Conservation (phyloP, 2,888 invertebrate genomes). For the Macroteleia sp. region DNA sequence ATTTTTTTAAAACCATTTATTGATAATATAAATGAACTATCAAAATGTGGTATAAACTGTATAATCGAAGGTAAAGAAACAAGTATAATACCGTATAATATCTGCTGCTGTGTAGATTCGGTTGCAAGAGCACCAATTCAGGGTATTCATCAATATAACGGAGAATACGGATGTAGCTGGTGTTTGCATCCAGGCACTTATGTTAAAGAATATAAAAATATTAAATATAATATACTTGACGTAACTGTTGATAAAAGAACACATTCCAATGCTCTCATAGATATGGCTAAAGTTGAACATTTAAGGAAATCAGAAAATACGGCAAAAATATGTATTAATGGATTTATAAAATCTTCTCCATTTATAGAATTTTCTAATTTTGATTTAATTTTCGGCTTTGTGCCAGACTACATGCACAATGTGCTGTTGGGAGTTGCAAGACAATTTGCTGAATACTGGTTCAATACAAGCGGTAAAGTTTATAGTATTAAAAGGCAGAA, state of each 20-base stretch:
- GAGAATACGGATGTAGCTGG: not conserved
- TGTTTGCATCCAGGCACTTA: not conserved
- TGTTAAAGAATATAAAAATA: too few relatives aligned
- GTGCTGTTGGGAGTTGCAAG: not conserved
- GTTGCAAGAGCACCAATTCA: not conserved
- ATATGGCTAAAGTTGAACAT: too few relatives aligned
- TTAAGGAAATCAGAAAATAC: too few relatives aligned
- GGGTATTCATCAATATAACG: not conserved
- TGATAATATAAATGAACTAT: not conserved
- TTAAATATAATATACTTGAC: too few relatives aligned
- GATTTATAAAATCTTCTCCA: not conserved
- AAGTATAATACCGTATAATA: constrained; percentile 2
- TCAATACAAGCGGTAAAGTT: not conserved
- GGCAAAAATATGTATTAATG: too few relatives aligned
- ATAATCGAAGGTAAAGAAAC: not conserved
- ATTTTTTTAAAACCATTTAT: constrained; percentile 4
- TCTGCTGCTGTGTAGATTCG: not conserved
- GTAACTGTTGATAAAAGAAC: too few relatives aligned
- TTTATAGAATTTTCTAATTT: not conserved
- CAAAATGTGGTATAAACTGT: not conserved
- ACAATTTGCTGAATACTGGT: not conserved
- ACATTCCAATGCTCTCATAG: too few relatives aligned
- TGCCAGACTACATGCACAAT: not conserved
- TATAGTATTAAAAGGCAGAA: too few relatives aligned
- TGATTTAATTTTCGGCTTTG: not conserved